phyloP scores from a whole-genome alignment of 2,888 invertebrate species.

The Acheta domesticus region DNA sequence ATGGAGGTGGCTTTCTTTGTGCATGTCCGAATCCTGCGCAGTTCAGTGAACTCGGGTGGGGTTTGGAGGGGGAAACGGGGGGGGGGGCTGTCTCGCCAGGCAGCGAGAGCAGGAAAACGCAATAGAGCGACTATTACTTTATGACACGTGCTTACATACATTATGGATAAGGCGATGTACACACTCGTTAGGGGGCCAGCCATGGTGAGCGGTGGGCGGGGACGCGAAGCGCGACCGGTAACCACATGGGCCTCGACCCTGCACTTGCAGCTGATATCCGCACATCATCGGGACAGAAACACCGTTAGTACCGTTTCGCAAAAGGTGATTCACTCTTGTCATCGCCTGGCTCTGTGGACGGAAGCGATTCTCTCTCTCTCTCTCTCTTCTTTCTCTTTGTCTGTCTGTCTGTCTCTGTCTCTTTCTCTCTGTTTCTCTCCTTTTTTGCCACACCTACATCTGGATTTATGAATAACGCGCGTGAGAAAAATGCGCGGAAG shows the following conservation, averaged over 20 bases:
- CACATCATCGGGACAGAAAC: too few species aligned
- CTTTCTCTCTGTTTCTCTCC: too few species aligned
- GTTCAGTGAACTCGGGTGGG: not conserved
- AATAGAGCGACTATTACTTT: constrained; percentile 18
- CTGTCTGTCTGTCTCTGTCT: too few species aligned
- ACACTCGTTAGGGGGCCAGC: not conserved
- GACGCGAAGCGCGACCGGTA: not conserved
- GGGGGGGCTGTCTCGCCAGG: not conserved
- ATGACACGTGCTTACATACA: constrained; percentile 5
- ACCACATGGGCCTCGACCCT: not conserved
- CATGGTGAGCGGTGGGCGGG: not conserved
- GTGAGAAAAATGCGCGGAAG: too few species aligned
- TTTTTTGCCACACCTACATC: too few species aligned
- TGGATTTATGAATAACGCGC: too few species aligned
- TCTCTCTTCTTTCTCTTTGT: too few species aligned
- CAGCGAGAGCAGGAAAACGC: not conserved
- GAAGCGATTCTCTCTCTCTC: too few species aligned
- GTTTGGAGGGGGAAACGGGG: not conserved
- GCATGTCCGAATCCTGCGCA: not conserved
- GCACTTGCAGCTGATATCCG: too few species aligned
- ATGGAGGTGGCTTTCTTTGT: not conserved
- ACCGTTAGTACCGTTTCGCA: too few species aligned
- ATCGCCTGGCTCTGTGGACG: too few species aligned
- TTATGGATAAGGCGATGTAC: not conserved
- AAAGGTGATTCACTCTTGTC: too few species aligned